A percentile compares a stretch with the other conserved stretches of the same genome.
Conservation (phyloP, 2,797 vertebrate species). For the Odontamblyopus lacepedii region DNA sequence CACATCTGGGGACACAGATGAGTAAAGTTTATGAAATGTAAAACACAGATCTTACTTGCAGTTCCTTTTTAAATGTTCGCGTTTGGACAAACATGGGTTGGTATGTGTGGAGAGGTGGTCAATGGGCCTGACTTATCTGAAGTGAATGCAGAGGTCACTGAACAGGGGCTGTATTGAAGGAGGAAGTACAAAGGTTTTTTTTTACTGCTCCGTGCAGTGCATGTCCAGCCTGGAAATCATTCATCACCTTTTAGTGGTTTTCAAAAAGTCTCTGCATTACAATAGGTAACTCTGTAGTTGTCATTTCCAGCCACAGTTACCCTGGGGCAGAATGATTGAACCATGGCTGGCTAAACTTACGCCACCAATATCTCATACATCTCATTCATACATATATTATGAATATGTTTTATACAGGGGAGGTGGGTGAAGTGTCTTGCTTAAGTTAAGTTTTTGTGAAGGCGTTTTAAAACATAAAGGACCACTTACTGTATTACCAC, state of each 20-base stretch:
- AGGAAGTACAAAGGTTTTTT: conserved; percentile 9
- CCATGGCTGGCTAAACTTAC: neutral
- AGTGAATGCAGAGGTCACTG: conserved; percentile 39
- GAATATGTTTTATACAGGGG: no score
- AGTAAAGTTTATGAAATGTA: no score
- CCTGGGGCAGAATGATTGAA: neutral
- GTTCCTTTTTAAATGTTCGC: neutral
- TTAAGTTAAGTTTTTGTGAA: no score
- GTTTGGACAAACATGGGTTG: neutral
- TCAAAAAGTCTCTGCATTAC: no score
- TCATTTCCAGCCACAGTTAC: neutral
- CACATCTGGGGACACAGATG: no score
- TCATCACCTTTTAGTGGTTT: neutral
- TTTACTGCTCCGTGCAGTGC: neutral
- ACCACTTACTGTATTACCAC: no score
- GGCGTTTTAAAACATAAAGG: no score
- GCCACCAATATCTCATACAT: no score
- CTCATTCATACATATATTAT: no score
- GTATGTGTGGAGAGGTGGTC: conserved; percentile 15
- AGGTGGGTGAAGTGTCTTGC: no score
- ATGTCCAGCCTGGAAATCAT: neutral
- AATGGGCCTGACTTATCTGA: conserved; percentile 55
- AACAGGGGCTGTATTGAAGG: conserved; percentile 15
- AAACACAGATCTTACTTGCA: no score
- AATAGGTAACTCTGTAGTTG: no score